phyloP scores from a whole-genome alignment of 2,113 vertebrate genomes.

The Gymnogyps californianus region DNA sequence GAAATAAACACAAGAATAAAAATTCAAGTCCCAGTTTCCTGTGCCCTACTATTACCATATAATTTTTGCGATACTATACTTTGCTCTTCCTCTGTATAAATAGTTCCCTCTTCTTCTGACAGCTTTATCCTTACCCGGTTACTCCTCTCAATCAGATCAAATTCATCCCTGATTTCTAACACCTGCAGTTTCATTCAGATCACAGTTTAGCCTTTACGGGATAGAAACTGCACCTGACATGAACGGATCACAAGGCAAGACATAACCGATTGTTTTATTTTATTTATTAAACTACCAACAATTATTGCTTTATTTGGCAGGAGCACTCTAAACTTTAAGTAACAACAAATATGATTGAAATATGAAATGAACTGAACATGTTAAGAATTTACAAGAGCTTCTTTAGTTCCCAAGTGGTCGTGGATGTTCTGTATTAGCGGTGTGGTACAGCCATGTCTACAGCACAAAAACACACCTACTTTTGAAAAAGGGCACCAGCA shows the following conservation, averaged over 20 bases:
- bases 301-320: neutral
- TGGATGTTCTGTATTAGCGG: accelerated
- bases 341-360: neutral
- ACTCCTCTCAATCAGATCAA: neutral
- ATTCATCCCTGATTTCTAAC: neutral
- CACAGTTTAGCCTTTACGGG: neutral
- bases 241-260: neutral
- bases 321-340: neutral
- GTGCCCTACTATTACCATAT: neutral
- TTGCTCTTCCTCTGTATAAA: neutral
- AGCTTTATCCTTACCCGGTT: neutral
- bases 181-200: neutral
- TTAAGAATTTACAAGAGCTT: neutral
- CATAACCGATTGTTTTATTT: neutral
- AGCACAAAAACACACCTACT: neutral
- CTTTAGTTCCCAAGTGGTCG: neutral
- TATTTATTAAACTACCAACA: neutral
- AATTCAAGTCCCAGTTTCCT: neutral
- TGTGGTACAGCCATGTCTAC: neutral
- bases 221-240: neutral
- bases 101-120: neutral
- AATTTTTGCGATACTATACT: neutral
- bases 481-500: neutral
- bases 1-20: neutral
- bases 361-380: neutral